These are phyloP conservation scores for Lasioglossum villosulum DNA, from an alignment of 2,888 invertebrate genomes.

Conservation along the genomic window DNA sequence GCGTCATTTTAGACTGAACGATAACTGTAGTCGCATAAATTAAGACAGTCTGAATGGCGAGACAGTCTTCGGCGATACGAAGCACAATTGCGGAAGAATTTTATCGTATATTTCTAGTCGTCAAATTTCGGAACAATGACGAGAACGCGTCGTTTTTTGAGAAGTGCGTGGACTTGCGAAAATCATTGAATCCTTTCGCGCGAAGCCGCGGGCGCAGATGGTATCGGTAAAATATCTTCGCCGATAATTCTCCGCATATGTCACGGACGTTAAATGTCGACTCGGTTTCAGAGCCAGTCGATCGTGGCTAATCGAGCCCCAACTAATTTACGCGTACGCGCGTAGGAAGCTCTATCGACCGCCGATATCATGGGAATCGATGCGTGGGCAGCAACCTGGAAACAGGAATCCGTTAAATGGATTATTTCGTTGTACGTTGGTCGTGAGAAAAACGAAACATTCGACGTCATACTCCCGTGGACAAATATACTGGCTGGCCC, in stretches of 20 bases:
- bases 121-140: not conserved
- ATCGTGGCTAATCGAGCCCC: conserved; percentile 8
- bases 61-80: not conserved
- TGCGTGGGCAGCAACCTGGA: conserved; percentile 49
- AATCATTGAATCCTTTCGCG: not conserved
- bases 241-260: conserved; percentile 13
- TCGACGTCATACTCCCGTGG: not conserved
- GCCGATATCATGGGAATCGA: conserved; percentile 54
- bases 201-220: not conserved
- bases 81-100: not conserved
- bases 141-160: not conserved
- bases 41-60: not conserved
- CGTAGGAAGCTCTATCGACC: conserved; percentile 51
- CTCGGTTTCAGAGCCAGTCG: conserved; percentile 18
- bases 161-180: not conserved
- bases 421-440: conserved; percentile 40
- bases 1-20: not conserved
- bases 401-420: conserved; percentile 44
- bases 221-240: not conserved
- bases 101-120: too few species aligned
- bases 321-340: conserved; percentile 47
- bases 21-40: not conserved
- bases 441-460: conserved; percentile 18
- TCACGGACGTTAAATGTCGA: conserved; percentile 15
- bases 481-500: not conserved